Conservation (phyloP, 92 coral and sea anemone genomes). For the Paramuricea clavata region DNA sequence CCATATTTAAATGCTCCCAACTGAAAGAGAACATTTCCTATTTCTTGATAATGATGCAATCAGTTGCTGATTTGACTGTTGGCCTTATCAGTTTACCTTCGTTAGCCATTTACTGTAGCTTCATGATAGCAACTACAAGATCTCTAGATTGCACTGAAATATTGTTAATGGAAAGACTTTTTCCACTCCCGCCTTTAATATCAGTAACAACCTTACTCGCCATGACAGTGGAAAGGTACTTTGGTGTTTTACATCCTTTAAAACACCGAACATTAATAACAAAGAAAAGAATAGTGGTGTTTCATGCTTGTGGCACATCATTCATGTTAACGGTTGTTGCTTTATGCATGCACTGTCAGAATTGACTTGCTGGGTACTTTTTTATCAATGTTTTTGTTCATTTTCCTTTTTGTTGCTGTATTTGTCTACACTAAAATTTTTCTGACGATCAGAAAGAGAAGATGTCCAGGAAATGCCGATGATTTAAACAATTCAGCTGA, state of each 20-base stretch:
- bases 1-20: neutral
- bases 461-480: neutral
- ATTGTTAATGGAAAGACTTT: neutral
- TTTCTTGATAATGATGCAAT: too few species aligned
- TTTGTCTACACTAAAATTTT: neutral
- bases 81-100: neutral
- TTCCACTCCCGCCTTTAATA: neutral
- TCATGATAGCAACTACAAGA: neutral
- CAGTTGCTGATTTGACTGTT: neutral
- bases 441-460: neutral
- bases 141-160: neutral
- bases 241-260: neutral
- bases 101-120: neutral
- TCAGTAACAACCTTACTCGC: neutral
- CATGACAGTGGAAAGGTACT: neutral
- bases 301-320: neutral
- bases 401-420: neutral
- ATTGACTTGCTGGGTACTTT: neutral
- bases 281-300: neutral
- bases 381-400: neutral
- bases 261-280: neutral
- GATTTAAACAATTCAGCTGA: neutral
- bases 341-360: neutral
- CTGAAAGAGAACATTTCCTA: too few species aligned
- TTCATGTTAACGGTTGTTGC: too few species aligned